phyloP scores from a whole-genome alignment of 2,888 invertebrate genomes.

The Ophion costatus region DNA sequence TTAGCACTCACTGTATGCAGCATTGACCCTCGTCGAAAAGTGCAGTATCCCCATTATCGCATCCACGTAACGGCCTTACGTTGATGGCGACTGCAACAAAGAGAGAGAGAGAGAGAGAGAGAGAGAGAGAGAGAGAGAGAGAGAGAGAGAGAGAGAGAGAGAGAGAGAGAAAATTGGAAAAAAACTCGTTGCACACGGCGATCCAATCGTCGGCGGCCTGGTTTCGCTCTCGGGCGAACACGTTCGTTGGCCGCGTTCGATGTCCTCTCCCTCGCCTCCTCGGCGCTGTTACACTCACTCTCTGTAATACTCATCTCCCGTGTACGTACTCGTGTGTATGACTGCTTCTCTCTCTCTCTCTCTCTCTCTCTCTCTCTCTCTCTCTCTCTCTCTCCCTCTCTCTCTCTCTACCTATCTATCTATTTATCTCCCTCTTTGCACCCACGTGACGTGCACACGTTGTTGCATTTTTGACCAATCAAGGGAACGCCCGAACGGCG shows the following conservation, averaged over 20 bases:
- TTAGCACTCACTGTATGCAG: constrained; percentile 24
- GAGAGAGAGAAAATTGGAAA: constrained; percentile 31
- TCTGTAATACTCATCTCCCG: constrained; percentile 45
- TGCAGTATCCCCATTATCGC: constrained; percentile 62
- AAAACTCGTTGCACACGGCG: constrained; percentile 55
- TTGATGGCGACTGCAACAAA: constrained; percentile 54
- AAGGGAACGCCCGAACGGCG: constrained; percentile 37
- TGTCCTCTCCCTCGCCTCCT: constrained; percentile 54
- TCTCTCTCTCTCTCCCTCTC: no score
- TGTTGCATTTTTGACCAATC: constrained; percentile 57
- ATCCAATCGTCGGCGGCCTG: constrained; percentile 64
- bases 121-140: constrained; percentile 23
- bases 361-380: neutral
- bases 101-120: constrained; percentile 32
- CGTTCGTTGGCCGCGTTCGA: constrained; percentile 61
- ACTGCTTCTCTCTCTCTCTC: constrained; percentile 38
- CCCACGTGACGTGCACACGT: neutral
- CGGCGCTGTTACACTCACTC: constrained; percentile 60
- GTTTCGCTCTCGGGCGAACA: constrained; percentile 65
- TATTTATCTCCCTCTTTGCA: no score
- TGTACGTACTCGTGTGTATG: constrained; percentile 44
- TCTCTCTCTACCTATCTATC: no score
- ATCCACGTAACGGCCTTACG: constrained; percentile 64
- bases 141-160: constrained; percentile 14
- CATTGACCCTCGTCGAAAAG: constrained; percentile 59